Conservation (phyloP, 2,113 vertebrate species). For the Ondatra zibethicus region DNA sequence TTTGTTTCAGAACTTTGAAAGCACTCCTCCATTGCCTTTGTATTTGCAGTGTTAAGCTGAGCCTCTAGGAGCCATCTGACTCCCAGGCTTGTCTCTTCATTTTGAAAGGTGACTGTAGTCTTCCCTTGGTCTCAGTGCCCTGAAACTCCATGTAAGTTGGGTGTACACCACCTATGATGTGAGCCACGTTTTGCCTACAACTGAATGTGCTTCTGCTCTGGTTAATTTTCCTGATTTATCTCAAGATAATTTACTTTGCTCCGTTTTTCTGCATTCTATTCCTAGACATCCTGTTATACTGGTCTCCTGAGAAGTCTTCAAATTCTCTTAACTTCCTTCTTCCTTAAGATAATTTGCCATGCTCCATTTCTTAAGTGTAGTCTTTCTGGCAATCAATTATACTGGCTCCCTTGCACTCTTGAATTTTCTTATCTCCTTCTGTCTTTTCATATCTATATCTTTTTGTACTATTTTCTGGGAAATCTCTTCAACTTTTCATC, state of each 20-base stretch:
- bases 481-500: not conserved
- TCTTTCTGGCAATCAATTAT: not conserved
- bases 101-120: not conserved
- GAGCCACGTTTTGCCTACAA: not conserved
- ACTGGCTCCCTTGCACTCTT: not conserved
- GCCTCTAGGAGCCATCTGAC: not conserved
- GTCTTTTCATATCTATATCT: not conserved
- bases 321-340: not conserved
- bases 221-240: not conserved
- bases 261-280: not conserved
- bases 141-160: not conserved
- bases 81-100: not conserved
- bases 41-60: not conserved
- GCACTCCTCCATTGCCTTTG: not conserved
- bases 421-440: not conserved
- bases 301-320: not conserved
- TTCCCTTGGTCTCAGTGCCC: not conserved
- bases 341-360: not conserved
- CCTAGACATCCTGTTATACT: conserved; percentile 19
- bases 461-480: not conserved
- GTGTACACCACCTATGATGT: no score
- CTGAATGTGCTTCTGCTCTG: not conserved
- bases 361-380: not conserved
- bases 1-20: not conserved
- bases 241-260: conserved; percentile 14